These are phyloP conservation scores for Amblyopsis rosae DNA, from an alignment of 2,113 vertebrate species.

Conservation along the genomic window DNA sequence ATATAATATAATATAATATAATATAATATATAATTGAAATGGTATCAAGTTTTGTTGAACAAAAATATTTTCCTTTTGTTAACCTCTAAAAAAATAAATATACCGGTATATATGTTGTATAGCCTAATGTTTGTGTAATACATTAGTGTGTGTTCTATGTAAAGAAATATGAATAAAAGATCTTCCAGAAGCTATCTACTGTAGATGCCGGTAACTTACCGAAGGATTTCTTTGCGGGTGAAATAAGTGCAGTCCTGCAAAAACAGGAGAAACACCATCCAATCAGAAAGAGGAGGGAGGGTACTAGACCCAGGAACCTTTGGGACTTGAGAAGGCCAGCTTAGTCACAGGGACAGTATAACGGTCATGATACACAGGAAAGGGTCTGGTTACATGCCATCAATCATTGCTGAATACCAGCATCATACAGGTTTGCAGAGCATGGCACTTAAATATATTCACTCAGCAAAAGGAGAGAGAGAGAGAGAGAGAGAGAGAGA, in stretches of 20 bases:
- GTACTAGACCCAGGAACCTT: background rate
- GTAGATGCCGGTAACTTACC: conserved; percentile 77
- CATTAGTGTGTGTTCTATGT: background rate
- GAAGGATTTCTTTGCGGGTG: conserved; percentile 93
- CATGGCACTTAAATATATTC: conserved; percentile 13
- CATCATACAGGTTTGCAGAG: conserved; percentile 16
- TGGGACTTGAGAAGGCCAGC: background rate
- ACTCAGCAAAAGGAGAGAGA: conserved; percentile 9
- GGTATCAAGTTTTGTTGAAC: too few relatives aligned
- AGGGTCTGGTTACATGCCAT: conserved; percentile 36
- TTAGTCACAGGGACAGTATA: background rate
- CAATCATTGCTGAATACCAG: conserved; percentile 7
- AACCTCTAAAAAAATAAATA: too few relatives aligned
- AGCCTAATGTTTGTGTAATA: too few relatives aligned
- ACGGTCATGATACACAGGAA: background rate
- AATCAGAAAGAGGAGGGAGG: background rate
- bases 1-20: too few relatives aligned
- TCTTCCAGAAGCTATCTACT: too few relatives aligned
- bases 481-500: background rate
- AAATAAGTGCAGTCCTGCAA: conserved; percentile 94
- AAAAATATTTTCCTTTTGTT: too few relatives aligned
- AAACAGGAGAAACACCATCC: conserved; percentile 34
- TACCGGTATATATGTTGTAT: too few relatives aligned
- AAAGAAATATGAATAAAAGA: background rate
- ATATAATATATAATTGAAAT: too few relatives aligned